Evolutionary conservation across 2,113 vertebrate genomes (phyloP).

Genomic region (Pleuronectes platessa): DNA sequence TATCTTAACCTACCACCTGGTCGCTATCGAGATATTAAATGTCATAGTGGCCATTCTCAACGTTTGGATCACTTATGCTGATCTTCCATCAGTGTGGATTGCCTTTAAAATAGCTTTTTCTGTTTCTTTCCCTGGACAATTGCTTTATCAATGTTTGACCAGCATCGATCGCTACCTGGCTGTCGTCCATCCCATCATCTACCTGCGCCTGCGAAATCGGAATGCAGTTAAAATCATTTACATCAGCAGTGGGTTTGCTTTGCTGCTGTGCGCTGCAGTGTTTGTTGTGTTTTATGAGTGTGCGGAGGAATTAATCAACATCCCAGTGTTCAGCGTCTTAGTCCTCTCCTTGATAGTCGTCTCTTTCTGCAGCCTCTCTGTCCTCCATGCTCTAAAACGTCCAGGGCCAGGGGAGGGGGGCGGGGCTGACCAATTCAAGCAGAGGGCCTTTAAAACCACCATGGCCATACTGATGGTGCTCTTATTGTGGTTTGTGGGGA

Average conservation of each 20-base stretch:
- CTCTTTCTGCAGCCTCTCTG: conserved; percentile 39
- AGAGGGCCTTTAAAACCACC: conserved; percentile 28
- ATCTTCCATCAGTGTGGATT: rapidly evolving
- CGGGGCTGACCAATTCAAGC: conserved; percentile 1
- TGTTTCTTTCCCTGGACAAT: neutral
- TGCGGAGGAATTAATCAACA: rapidly evolving
- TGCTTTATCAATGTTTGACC: conserved; percentile 12
- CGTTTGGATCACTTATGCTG: neutral
- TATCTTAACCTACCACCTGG: conserved; percentile 42
- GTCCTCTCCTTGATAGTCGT: rapidly evolving
- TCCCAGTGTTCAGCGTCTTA: rapidly evolving
- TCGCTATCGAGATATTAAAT: conserved; percentile 6
- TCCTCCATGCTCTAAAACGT: conserved; percentile 16
- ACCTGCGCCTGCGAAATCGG: neutral
- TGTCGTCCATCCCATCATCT: conserved; percentile 20
- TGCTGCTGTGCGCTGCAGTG: neutral
- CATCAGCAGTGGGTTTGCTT: neutral
- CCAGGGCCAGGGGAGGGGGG: conserved; percentile 15
- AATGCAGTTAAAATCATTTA: neutral
- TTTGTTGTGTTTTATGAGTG: rapidly evolving
- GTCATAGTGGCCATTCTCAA: rapidly evolving
- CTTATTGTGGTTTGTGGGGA: neutral
- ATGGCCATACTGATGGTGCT: neutral
- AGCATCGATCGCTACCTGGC: conserved; percentile 44
- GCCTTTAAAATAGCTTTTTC: rapidly evolving